A percentile compares a stretch with the other conserved stretches of the same genome.
These are phyloP conservation scores for Mercenaria mercenaria DNA, from an alignment of 1,140 invertebrate species.

Conservation along the genomic window DNA sequence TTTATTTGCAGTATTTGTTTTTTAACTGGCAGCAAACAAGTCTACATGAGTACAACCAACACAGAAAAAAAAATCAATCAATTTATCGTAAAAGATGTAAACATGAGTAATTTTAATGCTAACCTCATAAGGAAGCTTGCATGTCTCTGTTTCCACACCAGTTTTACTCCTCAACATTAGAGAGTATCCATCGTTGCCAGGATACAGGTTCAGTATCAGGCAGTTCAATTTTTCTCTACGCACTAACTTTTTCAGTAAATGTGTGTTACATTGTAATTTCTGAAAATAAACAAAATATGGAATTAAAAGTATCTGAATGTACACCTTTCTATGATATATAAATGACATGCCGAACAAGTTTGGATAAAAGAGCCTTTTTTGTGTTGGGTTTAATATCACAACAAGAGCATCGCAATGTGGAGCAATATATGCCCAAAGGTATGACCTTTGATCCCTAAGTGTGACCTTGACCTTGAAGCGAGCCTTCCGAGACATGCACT, in stretches of 20 bases:
- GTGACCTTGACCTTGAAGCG: no score
- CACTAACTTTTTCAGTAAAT: constrained; percentile 94
- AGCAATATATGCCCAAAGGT: no score
- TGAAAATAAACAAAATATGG: constrained; percentile 70
- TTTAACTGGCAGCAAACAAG: no score
- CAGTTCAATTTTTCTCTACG: constrained; percentile 94
- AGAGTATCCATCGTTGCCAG: constrained; percentile 96
- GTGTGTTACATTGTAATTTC: constrained; percentile 90
- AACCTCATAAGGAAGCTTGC: constrained; percentile 87
- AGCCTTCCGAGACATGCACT: no score
- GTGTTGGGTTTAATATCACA: neutral
- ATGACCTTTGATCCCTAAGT: no score
- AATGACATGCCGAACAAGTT: neutral
- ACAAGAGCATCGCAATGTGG: no score
- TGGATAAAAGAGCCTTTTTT: neutral
- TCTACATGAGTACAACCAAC: no score
- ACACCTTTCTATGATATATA: neutral
- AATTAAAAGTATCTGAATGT: no score
- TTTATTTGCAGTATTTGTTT: no score
- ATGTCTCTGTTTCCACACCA: constrained; percentile 86
- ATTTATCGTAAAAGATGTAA: no score
- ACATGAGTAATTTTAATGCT: no score
- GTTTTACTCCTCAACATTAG: constrained; percentile 90
- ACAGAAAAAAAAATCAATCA: no score
- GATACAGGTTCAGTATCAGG: constrained; percentile 95